These are phyloP conservation scores for Tympanoctomys barrerae DNA, from an alignment of 2,797 vertebrate genomes.

Conservation along the genomic window DNA sequence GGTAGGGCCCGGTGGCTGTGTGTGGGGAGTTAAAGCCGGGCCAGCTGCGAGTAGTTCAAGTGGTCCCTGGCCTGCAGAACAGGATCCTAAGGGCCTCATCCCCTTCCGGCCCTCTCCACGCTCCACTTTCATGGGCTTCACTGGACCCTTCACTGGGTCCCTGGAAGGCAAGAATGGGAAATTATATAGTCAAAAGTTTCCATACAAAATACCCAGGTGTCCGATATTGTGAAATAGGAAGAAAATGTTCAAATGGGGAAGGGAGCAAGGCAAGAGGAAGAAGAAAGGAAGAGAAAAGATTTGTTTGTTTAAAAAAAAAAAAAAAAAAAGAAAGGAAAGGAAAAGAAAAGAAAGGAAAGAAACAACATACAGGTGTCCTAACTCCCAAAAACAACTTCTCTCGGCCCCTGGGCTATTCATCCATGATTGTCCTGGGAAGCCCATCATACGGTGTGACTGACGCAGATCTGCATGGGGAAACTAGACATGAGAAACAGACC, in stretches of 20 bases:
- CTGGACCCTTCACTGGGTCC: neutral
- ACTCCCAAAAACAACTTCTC: neutral
- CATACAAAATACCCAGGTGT: constrained; percentile 29
- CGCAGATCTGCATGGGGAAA: neutral
- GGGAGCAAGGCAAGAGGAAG: neutral
- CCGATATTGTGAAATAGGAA: neutral
- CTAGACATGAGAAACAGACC: neutral
- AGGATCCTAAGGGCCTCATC: neutral
- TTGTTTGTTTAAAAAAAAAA: neutral
- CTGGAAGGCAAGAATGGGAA: constrained; percentile 59
- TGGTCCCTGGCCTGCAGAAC: neutral
- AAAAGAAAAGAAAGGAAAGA: neutral
- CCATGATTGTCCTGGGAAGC: neutral
- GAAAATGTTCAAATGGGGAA: neutral
- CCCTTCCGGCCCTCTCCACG: neutral
- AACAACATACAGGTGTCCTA: constrained; percentile 17
- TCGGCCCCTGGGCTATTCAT: neutral
- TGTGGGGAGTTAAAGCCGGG: constrained; percentile 33
- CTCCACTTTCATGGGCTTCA: neutral
- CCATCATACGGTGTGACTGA: neutral
- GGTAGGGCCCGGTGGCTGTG: neutral
- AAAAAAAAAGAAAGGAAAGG: neutral
- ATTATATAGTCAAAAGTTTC: constrained; percentile 29
- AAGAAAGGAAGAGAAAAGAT: neutral
- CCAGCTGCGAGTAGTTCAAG: neutral